Evolutionary conservation across 1,140 invertebrate genomes (phyloP), one percentile per base, ranked within the genome.

Genomic region (Brachionus rotundiformis): DNA sequence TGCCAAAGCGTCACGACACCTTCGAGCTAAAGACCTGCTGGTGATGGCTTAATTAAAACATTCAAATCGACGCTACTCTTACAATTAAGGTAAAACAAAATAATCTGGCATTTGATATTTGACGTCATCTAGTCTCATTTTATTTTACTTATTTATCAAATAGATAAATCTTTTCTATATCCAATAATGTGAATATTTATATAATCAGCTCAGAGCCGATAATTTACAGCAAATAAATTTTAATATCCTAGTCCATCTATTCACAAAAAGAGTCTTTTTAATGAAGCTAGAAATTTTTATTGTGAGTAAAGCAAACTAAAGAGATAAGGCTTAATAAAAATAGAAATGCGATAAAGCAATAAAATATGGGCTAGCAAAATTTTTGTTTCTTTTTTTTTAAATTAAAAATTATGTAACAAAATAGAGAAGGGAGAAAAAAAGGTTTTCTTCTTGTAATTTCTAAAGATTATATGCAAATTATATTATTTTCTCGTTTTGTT

Each of bases 331-430:
- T 63, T 63, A 13, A 33, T 63, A 29, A 63, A 63, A 63, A 63
- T 63, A 29, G 25, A 29, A 63, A 63, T 63, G 29, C 61, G 61
- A 63, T 63, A 29, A 63, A 63, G 25, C 29, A 63, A 63, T 63
- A 63, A 63, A 63, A 63, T 54, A 54, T 19, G 29, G 61, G 25
- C 61, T 33, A 63, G 61, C 29, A 63, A 29, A 63, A n/a, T 63
- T 63, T 59, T 63, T 63, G 23, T 63, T 63, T 63, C 13, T 4
- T 63, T 63, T 29, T 33, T 63, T 33, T 29, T 63, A 63, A 63
- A 63, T 29, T 63, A 63, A 63, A 63, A 63, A 63, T 63, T 63
- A 63, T 63, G 61, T 63, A 63, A 63, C 61, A 63, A 63, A 63
- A 63, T 27, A 63, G 61, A 11, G 61, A 63, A 54, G 47, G 23